Evolutionary conservation across 2,797 vertebrate species (phyloP), one percentile per base, ranked within the genome.

Genomic region (Sebastes cheni): DNA sequence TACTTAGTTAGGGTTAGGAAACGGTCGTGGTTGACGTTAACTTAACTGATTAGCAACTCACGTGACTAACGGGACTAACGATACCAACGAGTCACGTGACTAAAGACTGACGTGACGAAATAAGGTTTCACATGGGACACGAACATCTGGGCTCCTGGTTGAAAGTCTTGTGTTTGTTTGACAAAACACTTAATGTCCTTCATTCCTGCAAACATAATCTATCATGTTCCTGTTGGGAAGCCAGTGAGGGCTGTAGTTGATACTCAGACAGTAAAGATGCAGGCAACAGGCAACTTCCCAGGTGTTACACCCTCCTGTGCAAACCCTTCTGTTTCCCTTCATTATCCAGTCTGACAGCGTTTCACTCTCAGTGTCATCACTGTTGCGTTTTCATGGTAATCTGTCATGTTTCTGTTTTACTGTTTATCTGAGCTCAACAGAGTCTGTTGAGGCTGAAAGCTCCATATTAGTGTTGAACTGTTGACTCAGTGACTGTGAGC

Each of bases 401-500:
- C 36, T 50, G 58, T 50, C 32, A 14, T 25, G 3, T 39, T 39
- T 50, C 23, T 25, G 2, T 70, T 32, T 54, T 14, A 42, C 32
- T 10, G 6, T 66, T 77, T 10, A 16, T 23, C 55, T 67, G 8
- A 58, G 22, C 52, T 39, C 27, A 13, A 46, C 42, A 6, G 1
- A 16, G 8, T 61, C 27, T 34, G 69, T 52, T n/a, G 55, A 50
- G 14, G 30, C 42, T 29, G 46, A 55, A 52, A 32, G 23, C 66
- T 73, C 6, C 0, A 4, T n/a, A 60, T 76, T 20, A 3, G 27
- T 30, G 58, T 16, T 81, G 70, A 88, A 82, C 77, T 84, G 91
- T 83, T 85, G 85, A 80, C 83, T 88, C 67, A 29, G 71, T 67
- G 64, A 70, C 84, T 73, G 76, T 7, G 60, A 74, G 62, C 80